Base-by-base conservation (phyloP, 1,140 invertebrate genomes). In the Lepidurus couesii region DNA sequence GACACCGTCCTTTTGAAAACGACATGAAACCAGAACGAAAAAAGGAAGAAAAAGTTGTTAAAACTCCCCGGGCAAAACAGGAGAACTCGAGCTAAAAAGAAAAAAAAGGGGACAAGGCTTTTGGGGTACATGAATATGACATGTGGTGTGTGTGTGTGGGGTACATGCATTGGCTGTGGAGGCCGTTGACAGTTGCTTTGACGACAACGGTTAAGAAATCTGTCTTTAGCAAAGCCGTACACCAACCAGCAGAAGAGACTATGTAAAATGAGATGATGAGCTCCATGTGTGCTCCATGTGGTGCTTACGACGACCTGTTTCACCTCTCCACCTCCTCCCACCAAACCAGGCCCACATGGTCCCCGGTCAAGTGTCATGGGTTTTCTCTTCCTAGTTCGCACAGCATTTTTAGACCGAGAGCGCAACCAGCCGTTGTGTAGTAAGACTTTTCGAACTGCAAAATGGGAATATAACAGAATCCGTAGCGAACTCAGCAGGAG, bases 181-280 rank as follows among this genome's bases (percentile, higher is more conserved):
- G 21, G 53, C 53, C n/a, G 53, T 65, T 65, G 53, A 65, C 53
- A 65, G 53, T 65, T 16, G 53, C 53, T 65, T 65, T 13, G 53
- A 65, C 53, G 53, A 65, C 53, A 65, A 65, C 53, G 53, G 53
- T 65, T 65, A 65, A 65, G 53, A 65, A 65, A 65, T 65, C 53
- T 65, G 21, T 21, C 53, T 65, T 65, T 21, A 65, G 34, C 34
- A 4, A 34, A 34, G 34, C 34, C 34, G 34, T 65, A 65, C 16
- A 65, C 21, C 53, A n/a, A 65, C 21, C 53, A n/a, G 16, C 53
- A 4, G 16, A 21, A 13, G 53, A 7, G 53, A 65, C 53, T 65
- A 65, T 65, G 53, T 65, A 65, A 65, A 65, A 65, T 21, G 53
- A 65, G 53, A 13, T 65, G 53, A 65, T 65, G 53, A 65, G 53